Percentiles rank a stretch among this genome's conserved stretches.
These are phyloP conservation scores for Portevinia maculata DNA, from an alignment of 2,888 invertebrate genomes.

Conservation along the genomic window DNA sequence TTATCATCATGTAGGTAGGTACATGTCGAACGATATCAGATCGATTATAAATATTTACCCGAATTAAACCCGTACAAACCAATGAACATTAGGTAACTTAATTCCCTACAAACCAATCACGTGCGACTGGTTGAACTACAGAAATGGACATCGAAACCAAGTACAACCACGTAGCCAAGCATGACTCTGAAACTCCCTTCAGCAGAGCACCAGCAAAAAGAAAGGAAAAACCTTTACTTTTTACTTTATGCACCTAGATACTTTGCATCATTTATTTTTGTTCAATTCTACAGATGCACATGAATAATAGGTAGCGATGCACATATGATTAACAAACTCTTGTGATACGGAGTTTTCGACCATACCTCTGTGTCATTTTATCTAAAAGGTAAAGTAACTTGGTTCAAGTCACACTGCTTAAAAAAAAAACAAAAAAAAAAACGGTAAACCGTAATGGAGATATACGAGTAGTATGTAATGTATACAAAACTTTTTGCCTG, in stretches of 20 bases:
- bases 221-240: slow-evolving; percentile 29
- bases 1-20: no score
- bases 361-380: slow-evolving; percentile 46
- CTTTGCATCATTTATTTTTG: slow-evolving; percentile 59
- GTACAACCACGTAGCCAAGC: slow-evolving; percentile 20
- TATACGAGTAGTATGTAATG: not conserved
- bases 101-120: no score
- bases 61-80: no score
- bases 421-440: slow-evolving; percentile 14
- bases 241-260: slow-evolving; percentile 5
- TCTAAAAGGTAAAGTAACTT: slow-evolving; percentile 63
- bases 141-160: slow-evolving; percentile 34
- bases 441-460: slow-evolving; percentile 29
- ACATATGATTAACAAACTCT: slow-evolving; percentile 61
- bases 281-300: slow-evolving; percentile 33
- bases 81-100: no score
- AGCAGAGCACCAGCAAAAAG: not conserved
- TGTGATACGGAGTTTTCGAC: slow-evolving; percentile 20
- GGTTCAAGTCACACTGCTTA: slow-evolving; percentile 9
- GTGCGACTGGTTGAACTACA: not conserved
- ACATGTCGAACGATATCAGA: no score
- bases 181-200: slow-evolving; percentile 36
- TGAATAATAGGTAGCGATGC: slow-evolving; percentile 43
- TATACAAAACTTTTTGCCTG: slow-evolving; percentile 54
- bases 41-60: no score